These are phyloP conservation scores for Euschistus heros DNA, from an alignment of 1,140 invertebrate genomes.

Conservation along the genomic window DNA sequence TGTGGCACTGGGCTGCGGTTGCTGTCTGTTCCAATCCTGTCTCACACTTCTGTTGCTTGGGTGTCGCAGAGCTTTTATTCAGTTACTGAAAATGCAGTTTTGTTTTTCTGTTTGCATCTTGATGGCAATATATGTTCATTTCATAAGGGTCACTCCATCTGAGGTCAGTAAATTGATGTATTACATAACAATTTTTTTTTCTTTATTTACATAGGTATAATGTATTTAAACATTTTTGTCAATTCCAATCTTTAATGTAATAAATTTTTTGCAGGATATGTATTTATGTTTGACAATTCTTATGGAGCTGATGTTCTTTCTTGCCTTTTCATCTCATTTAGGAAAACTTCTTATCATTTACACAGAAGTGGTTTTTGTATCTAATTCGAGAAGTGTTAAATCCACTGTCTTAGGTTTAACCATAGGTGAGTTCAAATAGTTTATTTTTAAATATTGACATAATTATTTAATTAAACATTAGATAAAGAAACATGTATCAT, in stretches of 20 bases:
- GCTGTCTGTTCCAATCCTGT: constrained; percentile 46
- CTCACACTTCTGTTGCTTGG: constrained; percentile 44
- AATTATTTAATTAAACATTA: no score
- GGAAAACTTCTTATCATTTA: constrained; percentile 47
- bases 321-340: constrained; percentile 45
- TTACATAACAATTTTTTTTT: constrained; percentile 1
- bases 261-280: constrained; percentile 34
- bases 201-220: constrained; percentile 1
- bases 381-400: constrained; percentile 40
- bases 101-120: constrained; percentile 46
- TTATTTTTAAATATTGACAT: no score
- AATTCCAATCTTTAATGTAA: not conserved
- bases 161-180: constrained; percentile 37
- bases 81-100: constrained; percentile 56
- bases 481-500: no score
- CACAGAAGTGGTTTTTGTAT: constrained; percentile 42
- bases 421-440: constrained; percentile 36
- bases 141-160: constrained; percentile 42
- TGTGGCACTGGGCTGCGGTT: constrained; percentile 47
- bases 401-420: constrained; percentile 46
- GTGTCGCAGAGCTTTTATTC: constrained; percentile 46
- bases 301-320: constrained; percentile 42
- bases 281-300: constrained; percentile 38
- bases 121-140: constrained; percentile 51
- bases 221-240: not conserved